Conservation (phyloP, 2,113 vertebrate genomes). For the Corydoras sp. region DNA sequence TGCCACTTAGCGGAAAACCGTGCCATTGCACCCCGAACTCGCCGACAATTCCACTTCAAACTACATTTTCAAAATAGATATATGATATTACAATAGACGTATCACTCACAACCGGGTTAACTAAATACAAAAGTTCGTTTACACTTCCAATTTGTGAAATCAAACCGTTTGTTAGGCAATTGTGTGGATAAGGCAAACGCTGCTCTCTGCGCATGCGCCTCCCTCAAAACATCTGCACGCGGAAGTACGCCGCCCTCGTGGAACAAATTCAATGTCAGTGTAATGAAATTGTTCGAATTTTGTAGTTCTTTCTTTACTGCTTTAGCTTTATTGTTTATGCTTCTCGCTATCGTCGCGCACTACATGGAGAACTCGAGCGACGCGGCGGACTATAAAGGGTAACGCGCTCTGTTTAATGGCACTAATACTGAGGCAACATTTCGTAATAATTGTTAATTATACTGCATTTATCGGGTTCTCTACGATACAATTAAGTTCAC, state of each 20-base stretch:
- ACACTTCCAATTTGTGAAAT: too few species aligned
- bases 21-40: too few species aligned
- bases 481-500: too few species aligned
- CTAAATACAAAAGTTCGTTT: too few species aligned
- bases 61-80: too few species aligned
- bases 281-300: conserved; percentile 29
- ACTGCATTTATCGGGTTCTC: too few species aligned
- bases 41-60: too few species aligned
- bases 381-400: conserved; percentile 36
- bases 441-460: too few species aligned
- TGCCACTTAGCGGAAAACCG: too few species aligned
- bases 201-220: conserved; percentile 17
- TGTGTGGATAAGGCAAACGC: not conserved
- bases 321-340: conserved; percentile 35
- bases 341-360: conserved; percentile 48
- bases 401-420: not conserved
- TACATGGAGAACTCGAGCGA: conserved; percentile 53
- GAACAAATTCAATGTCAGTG: not conserved
- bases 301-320: conserved; percentile 35
- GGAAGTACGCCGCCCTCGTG: conserved; percentile 47
- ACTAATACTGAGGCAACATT: not conserved
- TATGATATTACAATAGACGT: too few species aligned
- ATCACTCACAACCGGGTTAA: too few species aligned
- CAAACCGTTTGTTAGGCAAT: not conserved
- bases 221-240: conserved; percentile 27